Evolutionary conservation across 2,113 vertebrate species (phyloP), one percentile per base, ranked within the genome.

Genomic region (Microcebus lehilahytsara): DNA sequence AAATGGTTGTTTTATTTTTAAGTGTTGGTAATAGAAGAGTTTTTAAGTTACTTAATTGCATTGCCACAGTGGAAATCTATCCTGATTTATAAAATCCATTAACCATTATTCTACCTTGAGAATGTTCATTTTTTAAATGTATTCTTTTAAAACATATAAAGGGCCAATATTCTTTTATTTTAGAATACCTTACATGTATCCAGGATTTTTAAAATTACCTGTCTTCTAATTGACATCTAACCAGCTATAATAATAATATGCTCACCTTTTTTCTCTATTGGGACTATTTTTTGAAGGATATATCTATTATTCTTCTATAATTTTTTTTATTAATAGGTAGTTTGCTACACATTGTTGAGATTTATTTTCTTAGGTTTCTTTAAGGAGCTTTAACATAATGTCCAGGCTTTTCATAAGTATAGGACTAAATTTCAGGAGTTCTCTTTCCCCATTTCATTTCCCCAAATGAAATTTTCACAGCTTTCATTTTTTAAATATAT

Each of bases 211-310:
- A 85, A 85, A 81, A 37, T 77, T 78, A 3, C 34, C 34, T 81
- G 12, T 74, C 85, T 92, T 89, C 64, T 89, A 34, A 92, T 69
- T 69, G 89, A 42, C 0, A 79, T 53, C 5, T 84, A 67, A 62
- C 14, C 69, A 86, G 40, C 30, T 72, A 6, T 92, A 95, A 74
- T 81, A 93, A 74, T 81, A 93, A 20, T 77, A 72, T 62, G 27
- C 16, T 62, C 88, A 69, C n/a, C 80, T 6, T 87, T 85, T 92
- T 85, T 80, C 56, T 77, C 6, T 85, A 3, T 58, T 92, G 25
- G 71, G 2, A 87, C 66, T 78, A 64, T 42, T 30, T 92, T 97
- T 89, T 96, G 53, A 96, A 97, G 66, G n/a, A 2, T 91, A 27
- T 51, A 37, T 60, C 56, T 78, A 8, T 10, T 4, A 6, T 37